A percentile compares a stretch with the other conserved stretches of the same genome.
phyloP scores from a whole-genome alignment of 2,888 invertebrate genomes.

The Lobophora halterata region DNA sequence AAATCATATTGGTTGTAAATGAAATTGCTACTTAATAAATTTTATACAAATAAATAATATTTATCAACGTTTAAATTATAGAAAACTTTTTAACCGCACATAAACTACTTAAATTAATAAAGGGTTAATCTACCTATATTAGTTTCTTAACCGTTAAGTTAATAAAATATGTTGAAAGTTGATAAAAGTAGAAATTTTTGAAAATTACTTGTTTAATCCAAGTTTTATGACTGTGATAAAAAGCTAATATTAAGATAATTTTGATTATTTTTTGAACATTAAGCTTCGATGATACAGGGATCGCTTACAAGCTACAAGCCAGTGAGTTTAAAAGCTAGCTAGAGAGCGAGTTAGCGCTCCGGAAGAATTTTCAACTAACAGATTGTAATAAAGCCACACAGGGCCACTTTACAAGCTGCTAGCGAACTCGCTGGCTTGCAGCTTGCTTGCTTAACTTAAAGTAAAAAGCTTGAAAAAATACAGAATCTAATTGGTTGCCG shows the following conservation, averaged over 20 bases:
- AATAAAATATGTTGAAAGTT: constrained; percentile 8
- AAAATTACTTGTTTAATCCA: constrained; percentile 3
- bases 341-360: no score
- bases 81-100: constrained; percentile 17
- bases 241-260: background rate
- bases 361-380: no score
- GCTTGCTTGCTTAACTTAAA: no score
- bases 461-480: no score
- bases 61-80: constrained; percentile 24
- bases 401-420: no score
- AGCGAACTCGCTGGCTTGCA: no score
- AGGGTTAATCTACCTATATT: constrained; percentile 12
- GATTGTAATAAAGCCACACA: no score
- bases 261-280: constrained; percentile 6
- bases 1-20: constrained; percentile 45
- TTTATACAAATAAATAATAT: constrained; percentile 42
- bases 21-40: constrained; percentile 48
- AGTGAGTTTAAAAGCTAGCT: no score
- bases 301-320: no score
- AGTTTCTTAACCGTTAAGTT: constrained; percentile 8
- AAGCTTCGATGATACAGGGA: constrained; percentile 3
- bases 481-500: no score
- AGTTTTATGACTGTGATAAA: constrained; percentile 16
- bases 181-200: constrained; percentile 11
- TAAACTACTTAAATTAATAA: constrained; percentile 24